Percentiles rank a stretch among this genome's conserved stretches.
These are phyloP conservation scores for Seriola dumerili DNA, from an alignment of 2,113 vertebrate genomes.

Conservation along the genomic window DNA sequence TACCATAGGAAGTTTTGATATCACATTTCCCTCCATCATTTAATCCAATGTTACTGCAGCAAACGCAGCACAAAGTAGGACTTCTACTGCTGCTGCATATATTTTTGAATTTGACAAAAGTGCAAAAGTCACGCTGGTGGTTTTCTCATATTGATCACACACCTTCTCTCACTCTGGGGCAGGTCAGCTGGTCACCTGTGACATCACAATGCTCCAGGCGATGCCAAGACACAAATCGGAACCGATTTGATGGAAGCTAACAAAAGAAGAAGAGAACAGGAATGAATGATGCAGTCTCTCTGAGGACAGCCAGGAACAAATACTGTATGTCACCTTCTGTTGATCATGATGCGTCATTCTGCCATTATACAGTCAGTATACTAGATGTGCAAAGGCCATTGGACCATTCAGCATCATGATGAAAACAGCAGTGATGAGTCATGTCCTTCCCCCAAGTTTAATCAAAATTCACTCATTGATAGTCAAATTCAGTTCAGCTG, in stretches of 20 bases:
- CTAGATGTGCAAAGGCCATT: too few relatives aligned
- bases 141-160: conserved; percentile 34
- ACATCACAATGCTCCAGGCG: conserved; percentile 88
- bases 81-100: background rate
- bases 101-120: background rate
- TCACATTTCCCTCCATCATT: background rate
- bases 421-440: conserved; percentile 10
- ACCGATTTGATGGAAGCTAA: conserved; percentile 92
- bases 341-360: background rate
- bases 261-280: background rate
- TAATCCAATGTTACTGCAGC: background rate
- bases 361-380: background rate
- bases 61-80: background rate
- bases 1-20: background rate
- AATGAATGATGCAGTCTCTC: background rate
- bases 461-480: conserved; percentile 12
- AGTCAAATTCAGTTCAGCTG: conserved; percentile 7
- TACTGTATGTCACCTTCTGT: background rate
- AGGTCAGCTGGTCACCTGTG: conserved; percentile 90
- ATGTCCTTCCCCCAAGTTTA: background rate
- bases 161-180: conserved; percentile 95
- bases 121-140: background rate
- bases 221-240: conserved; percentile 89
- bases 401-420: background rate
- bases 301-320: background rate